Conservation (phyloP, 2,797 vertebrate species). For the Eutrigla gurnardus region DNA sequence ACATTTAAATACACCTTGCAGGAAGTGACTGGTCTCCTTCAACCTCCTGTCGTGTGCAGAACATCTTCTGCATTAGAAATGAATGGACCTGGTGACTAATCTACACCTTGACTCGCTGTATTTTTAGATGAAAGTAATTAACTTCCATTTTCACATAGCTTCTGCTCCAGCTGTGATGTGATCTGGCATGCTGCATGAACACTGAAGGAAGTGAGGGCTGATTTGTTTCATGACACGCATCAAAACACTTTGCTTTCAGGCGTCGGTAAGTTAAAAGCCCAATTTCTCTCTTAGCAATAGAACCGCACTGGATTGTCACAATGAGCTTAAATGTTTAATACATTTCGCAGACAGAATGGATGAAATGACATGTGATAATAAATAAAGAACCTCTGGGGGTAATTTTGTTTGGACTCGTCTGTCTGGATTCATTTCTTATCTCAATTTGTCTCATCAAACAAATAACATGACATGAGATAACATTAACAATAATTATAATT, state of each 20-base stretch:
- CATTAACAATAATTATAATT: constrained; percentile 6
- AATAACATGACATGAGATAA: not conserved
- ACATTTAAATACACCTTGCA: constrained; percentile 34
- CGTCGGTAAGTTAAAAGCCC: not conserved
- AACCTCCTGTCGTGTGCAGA: constrained; percentile 53
- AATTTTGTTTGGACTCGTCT: not conserved
- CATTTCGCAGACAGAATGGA: constrained; percentile 7
- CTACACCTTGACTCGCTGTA: constrained; percentile 60
- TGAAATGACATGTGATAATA: not conserved
- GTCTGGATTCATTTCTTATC: not conserved
- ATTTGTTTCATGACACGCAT: constrained; percentile 13
- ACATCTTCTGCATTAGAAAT: constrained; percentile 39
- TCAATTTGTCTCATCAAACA: constrained; percentile 14
- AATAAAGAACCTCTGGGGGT: not conserved
- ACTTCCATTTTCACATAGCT: constrained; percentile 69
- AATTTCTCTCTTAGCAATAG: not conserved
- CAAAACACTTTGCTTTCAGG: not conserved
- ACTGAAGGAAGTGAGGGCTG: constrained; percentile 16
- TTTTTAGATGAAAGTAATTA: constrained; percentile 81
- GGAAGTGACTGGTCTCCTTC: constrained; percentile 46
- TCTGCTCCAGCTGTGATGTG: constrained; percentile 54
- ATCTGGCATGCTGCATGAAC: constrained; percentile 29
- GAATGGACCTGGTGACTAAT: constrained; percentile 54
- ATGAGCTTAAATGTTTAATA: constrained; percentile 1
- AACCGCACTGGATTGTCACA: constrained; percentile 14